Evolutionary conservation across 2,797 vertebrate genomes (phyloP).

Genomic region (Cynopterus sphinx): DNA sequence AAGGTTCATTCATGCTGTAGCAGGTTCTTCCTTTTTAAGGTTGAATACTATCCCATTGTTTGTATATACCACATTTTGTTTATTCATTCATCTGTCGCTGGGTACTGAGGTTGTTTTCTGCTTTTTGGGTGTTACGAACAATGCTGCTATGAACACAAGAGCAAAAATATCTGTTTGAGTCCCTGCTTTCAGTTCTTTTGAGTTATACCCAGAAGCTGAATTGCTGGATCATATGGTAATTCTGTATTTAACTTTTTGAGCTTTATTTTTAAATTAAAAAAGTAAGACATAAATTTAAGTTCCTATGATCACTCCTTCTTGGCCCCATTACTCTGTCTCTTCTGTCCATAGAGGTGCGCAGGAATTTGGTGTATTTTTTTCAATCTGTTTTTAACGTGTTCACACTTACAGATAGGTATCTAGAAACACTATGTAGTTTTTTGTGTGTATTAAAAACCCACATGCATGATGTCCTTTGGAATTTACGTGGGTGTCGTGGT

Average conservation of each 20-base stretch:
- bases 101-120: neutral
- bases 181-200: neutral
- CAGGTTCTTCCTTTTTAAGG: neutral
- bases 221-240: neutral
- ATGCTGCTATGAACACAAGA: neutral
- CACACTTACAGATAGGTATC: neutral
- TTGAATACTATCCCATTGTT: accelerated
- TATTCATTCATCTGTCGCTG: neutral
- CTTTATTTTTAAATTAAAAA: neutral
- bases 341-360: neutral
- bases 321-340: neutral
- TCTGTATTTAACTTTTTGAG: neutral
- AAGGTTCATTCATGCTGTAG: neutral
- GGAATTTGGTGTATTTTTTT: neutral
- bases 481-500: neutral
- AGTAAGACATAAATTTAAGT: neutral
- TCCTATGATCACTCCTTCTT: neutral
- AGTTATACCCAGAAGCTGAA: neutral
- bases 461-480: neutral
- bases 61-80: neutral
- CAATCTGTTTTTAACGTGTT: neutral
- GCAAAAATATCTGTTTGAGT: neutral
- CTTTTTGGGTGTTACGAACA: neutral
- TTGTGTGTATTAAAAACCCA: neutral
- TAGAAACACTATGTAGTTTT: neutral